These are phyloP conservation scores for Chloroceryle amazona DNA, from an alignment of 2,797 vertebrate genomes.

Conservation along the genomic window DNA sequence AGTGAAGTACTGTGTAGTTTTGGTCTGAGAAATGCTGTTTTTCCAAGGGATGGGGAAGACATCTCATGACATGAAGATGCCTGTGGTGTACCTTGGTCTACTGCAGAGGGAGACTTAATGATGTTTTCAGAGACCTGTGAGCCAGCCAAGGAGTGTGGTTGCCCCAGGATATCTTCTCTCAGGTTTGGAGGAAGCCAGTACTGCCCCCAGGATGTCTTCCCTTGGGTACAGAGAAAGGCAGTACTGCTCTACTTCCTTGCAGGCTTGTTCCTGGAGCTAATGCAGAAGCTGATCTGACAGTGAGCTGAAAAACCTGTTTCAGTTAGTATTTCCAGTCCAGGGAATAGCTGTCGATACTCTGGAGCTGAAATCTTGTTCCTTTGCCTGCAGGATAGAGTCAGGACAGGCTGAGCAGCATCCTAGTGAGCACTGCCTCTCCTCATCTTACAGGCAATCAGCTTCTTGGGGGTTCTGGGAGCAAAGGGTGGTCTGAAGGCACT, in stretches of 20 bases:
- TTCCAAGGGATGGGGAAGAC: background rate
- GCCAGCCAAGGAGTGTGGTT: background rate
- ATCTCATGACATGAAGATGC: background rate
- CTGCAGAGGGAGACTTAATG: background rate
- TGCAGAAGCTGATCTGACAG: background rate
- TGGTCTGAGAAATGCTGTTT: background rate
- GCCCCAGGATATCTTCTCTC: background rate
- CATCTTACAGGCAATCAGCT: fast-evolving
- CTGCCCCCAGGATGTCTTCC: background rate
- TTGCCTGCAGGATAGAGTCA: background rate
- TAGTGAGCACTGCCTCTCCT: background rate
- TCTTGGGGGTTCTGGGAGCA: background rate
- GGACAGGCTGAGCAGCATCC: background rate
- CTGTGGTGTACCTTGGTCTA: background rate
- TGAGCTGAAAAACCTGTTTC: background rate
- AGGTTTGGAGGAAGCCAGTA: fast-evolving
- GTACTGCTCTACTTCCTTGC: background rate
- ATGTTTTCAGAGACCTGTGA: background rate
- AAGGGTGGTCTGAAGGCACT: background rate
- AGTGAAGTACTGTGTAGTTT: background rate
- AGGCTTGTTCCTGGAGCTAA: background rate
- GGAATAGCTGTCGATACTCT: fast-evolving
- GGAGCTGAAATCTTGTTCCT: background rate
- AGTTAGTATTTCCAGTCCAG: background rate
- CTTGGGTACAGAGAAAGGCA: fast-evolving